Conservation (phyloP, 2,797 vertebrate species). For the Hylomyscus alleni region DNA sequence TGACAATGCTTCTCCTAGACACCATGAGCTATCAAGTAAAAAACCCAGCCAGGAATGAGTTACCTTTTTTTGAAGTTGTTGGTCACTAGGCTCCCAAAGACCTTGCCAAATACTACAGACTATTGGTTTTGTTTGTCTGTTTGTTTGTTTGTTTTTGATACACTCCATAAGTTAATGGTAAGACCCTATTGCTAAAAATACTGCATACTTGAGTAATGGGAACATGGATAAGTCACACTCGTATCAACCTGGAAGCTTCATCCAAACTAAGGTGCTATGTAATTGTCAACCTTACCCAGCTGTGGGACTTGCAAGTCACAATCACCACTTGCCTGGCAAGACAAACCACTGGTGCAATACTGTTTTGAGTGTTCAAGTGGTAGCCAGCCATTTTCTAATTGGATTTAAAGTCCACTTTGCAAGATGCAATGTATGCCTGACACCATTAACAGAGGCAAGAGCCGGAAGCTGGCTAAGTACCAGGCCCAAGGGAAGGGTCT, state of each 20-base stretch:
- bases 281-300: not conserved
- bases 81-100: not conserved
- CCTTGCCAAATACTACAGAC: not conserved
- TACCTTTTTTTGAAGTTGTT: not conserved
- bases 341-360: not conserved
- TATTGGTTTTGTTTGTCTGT: not conserved
- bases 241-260: not conserved
- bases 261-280: not conserved
- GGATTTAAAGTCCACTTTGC: not conserved
- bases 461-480: not conserved
- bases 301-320: not conserved
- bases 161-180: not conserved
- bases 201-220: not conserved
- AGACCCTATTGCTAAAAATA: not conserved
- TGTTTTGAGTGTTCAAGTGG: not conserved
- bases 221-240: not conserved
- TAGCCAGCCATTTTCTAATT: not conserved
- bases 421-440: not conserved
- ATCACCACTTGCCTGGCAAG: not conserved
- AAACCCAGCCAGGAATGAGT: not conserved
- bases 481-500: not conserved
- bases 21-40: not conserved
- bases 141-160: not conserved
- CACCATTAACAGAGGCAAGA: not conserved
- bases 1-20: not conserved